Conservation (phyloP, 2,113 vertebrate genomes). For the Terrapene triunguis region DNA sequence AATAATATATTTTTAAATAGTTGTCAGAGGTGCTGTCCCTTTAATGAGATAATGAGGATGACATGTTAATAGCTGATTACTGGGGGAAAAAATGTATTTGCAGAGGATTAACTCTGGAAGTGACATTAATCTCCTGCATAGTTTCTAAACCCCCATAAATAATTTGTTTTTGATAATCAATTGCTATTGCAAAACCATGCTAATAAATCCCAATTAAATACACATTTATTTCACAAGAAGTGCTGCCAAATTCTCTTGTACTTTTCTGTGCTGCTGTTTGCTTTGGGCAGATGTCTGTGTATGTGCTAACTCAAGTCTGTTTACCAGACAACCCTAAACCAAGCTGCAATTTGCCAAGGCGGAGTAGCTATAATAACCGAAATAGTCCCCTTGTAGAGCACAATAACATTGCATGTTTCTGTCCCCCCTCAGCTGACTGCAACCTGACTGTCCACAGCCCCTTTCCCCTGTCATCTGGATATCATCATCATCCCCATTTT, state of each 20-base stretch:
- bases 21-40: conserved; percentile 24
- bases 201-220: conserved; percentile 65
- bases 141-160: conserved; percentile 67
- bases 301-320: conserved; percentile 36
- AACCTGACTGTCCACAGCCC: fast-evolving
- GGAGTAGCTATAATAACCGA: background rate
- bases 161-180: conserved; percentile 73
- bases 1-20: background rate
- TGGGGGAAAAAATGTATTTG: conserved; percentile 46
- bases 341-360: conserved; percentile 7
- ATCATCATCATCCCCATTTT: background rate
- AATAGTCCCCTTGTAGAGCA: background rate
- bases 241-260: conserved; percentile 44
- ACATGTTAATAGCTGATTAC: conserved; percentile 65
- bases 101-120: conserved; percentile 58
- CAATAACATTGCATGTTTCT: fast-evolving
- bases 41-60: conserved; percentile 63
- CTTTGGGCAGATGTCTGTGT: conserved; percentile 55
- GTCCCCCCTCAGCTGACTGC: background rate
- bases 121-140: conserved; percentile 58
- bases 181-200: conserved; percentile 34
- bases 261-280: conserved; percentile 19
- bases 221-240: conserved; percentile 51
- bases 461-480: background rate
- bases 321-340: conserved; percentile 28